A percentile compares a stretch with the other conserved stretches of the same genome.
These are phyloP conservation scores for Perca fluviatilis DNA, from an alignment of 2,113 vertebrate genomes.

Conservation along the genomic window DNA sequence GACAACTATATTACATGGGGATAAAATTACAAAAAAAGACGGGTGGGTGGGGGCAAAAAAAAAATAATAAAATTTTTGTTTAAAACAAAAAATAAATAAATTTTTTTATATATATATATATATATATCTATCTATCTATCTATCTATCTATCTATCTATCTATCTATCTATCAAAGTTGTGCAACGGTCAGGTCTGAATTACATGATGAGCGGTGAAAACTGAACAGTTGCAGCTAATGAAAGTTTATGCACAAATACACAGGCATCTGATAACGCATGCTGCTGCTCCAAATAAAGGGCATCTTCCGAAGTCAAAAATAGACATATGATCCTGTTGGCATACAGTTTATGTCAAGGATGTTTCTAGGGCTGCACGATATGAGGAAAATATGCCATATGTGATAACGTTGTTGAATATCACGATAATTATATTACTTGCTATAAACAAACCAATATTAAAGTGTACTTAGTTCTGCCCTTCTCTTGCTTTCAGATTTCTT, in stretches of 20 bases:
- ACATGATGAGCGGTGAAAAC: background rate
- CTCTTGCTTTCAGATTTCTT: too few relatives aligned
- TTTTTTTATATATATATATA: too few relatives aligned
- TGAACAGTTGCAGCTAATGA: background rate
- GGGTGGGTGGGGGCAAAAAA: too few relatives aligned
- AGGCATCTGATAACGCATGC: background rate
- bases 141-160: too few relatives aligned
- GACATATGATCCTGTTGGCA: background rate
- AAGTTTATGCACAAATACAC: background rate
- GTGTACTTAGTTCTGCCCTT: too few relatives aligned
- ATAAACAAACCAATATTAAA: too few relatives aligned
- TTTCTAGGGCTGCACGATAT: background rate
- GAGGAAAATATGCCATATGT: too few relatives aligned
- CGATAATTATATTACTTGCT: too few relatives aligned
- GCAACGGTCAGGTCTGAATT: background rate
- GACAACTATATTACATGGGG: background rate
- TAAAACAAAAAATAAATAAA: too few relatives aligned
- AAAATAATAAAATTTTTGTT: too few relatives aligned
- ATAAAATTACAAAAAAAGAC: background rate
- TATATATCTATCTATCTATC: too few relatives aligned
- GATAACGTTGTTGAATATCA: too few relatives aligned
- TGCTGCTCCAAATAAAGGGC: background rate
- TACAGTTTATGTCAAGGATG: background rate
- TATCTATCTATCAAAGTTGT: background rate
- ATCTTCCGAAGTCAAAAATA: background rate